These are phyloP conservation scores for Diabrotica undecimpunctata DNA, from an alignment of 1,140 invertebrate genomes.

Conservation along the genomic window DNA sequence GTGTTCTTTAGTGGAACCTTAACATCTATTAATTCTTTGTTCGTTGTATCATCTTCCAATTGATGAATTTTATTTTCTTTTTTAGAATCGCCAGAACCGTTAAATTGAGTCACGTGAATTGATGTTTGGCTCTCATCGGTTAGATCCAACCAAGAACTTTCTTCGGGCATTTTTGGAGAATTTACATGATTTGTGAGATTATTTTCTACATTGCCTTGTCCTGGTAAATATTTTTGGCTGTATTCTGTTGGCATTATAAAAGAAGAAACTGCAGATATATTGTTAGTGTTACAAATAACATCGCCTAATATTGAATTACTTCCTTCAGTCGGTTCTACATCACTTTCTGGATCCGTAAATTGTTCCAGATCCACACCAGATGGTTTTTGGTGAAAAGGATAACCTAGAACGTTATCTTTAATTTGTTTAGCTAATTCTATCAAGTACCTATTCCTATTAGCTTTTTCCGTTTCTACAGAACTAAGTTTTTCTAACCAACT, in stretches of 20 bases:
- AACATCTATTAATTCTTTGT: neutral
- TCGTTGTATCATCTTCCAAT: neutral
- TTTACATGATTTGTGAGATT: neutral
- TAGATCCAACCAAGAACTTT: slow-evolving; percentile 29
- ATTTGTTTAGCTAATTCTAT: slow-evolving; percentile 45
- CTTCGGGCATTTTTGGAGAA: neutral
- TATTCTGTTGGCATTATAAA: too few species aligned
- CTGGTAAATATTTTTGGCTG: neutral
- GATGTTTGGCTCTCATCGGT: slow-evolving; percentile 18
- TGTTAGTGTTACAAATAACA: neutral
- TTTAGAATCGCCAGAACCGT: slow-evolving; percentile 10
- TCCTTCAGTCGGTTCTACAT: neutral
- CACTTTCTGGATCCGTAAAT: too few species aligned
- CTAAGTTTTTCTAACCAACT: slow-evolving; percentile 48
- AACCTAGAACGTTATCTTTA: slow-evolving; percentile 36
- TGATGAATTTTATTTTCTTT: neutral
- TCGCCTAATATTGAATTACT: neutral
- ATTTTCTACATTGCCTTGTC: neutral
- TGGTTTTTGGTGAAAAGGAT: slow-evolving; percentile 45
- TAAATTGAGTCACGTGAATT: neutral
- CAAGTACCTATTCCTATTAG: slow-evolving; percentile 46
- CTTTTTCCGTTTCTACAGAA: slow-evolving; percentile 34
- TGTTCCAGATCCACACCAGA: slow-evolving; percentile 14
- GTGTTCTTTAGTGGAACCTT: slow-evolving; percentile 21
- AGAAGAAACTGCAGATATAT: neutral